Conservation (phyloP, 2,888 invertebrate genomes). For the Gymnoscelis rufifasciata region DNA sequence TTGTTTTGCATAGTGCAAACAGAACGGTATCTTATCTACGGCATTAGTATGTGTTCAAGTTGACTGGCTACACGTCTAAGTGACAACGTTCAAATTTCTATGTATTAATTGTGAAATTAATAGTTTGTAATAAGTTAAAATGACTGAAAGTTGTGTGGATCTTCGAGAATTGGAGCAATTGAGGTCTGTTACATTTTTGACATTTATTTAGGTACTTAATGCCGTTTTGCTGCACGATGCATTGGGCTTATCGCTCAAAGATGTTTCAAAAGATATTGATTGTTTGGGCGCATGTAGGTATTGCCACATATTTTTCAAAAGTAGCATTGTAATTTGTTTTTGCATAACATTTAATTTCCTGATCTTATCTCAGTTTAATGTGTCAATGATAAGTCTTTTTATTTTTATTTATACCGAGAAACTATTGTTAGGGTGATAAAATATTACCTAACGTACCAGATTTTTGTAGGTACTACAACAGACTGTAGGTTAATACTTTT, state of each 20-base stretch:
- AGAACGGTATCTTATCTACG: constrained; percentile 62
- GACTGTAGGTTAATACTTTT: too few species aligned
- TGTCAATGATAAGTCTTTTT: not conserved
- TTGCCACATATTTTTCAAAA: not conserved
- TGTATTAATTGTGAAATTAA: constrained; percentile 29
- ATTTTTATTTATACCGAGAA: not conserved
- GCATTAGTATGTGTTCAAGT: constrained; percentile 52
- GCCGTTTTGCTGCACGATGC: too few species aligned
- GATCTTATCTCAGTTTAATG: not conserved
- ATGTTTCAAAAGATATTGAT: too few species aligned
- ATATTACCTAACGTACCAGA: too few species aligned
- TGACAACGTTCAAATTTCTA: constrained; percentile 41
- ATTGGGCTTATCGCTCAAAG: too few species aligned
- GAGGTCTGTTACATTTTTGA: constrained; percentile 42
- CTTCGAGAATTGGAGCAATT: constrained; percentile 61
- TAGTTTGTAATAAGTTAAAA: constrained; percentile 30
- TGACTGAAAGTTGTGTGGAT: constrained; percentile 58
- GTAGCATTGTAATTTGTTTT: not conserved
- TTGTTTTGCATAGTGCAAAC: constrained; percentile 59
- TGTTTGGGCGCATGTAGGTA: not conserved
- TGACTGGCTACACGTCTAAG: constrained; percentile 43
- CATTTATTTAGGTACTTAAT: not conserved
- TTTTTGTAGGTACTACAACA: too few species aligned
- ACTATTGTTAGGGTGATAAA: not conserved
- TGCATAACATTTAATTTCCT: not conserved